A percentile compares a stretch with the other conserved stretches of the same genome.
Conservation (phyloP, 1,140 invertebrate species). For the Drosophila gunungcola region DNA sequence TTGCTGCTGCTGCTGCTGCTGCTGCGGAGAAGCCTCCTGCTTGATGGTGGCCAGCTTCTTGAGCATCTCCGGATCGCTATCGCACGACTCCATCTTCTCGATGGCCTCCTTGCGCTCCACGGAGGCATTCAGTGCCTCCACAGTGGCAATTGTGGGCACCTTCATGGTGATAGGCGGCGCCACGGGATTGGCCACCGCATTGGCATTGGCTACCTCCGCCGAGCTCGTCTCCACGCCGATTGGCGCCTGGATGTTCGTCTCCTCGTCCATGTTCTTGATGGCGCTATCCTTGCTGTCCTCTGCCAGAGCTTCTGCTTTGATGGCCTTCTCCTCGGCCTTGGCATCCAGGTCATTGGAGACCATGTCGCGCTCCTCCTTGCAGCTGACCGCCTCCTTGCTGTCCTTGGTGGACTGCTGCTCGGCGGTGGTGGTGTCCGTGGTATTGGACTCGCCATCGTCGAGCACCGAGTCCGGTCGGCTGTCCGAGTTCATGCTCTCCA, state of each 20-base stretch:
- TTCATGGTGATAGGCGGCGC: slow-evolving; percentile 65
- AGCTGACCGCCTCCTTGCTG: slow-evolving; percentile 85
- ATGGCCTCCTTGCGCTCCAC: slow-evolving; percentile 74
- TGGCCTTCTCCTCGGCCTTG: slow-evolving; percentile 71
- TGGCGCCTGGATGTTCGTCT: slow-evolving; percentile 81
- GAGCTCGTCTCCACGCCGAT: slow-evolving; percentile 46
- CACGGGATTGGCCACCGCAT: slow-evolving; percentile 7
- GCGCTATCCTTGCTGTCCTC: slow-evolving; percentile 76
- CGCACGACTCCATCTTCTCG: slow-evolving; percentile 77
- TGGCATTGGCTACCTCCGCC: slow-evolving; percentile 29
- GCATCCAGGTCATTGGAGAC: slow-evolving; percentile 56
- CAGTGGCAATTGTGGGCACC: slow-evolving; percentile 78
- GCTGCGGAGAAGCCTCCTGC: slow-evolving; percentile 69
- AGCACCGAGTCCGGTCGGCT: slow-evolving; percentile 89
- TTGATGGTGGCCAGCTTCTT: slow-evolving; percentile 83
- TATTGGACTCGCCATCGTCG: slow-evolving; percentile 89
- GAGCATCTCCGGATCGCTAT: slow-evolving; percentile 77
- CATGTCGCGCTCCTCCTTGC: slow-evolving; percentile 73
- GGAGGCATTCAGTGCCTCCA: slow-evolving; percentile 78
- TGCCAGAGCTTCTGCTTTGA: slow-evolving; percentile 55
- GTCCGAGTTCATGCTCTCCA: slow-evolving; percentile 92
- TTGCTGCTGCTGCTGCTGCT: slow-evolving; percentile 67
- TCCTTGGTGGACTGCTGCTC: slow-evolving; percentile 86
- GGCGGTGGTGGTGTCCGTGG: slow-evolving; percentile 71
- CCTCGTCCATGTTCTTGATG: slow-evolving; percentile 84